These are phyloP conservation scores for Intellagama lesueurii DNA, from an alignment of 2,797 vertebrate genomes.

Conservation along the genomic window DNA sequence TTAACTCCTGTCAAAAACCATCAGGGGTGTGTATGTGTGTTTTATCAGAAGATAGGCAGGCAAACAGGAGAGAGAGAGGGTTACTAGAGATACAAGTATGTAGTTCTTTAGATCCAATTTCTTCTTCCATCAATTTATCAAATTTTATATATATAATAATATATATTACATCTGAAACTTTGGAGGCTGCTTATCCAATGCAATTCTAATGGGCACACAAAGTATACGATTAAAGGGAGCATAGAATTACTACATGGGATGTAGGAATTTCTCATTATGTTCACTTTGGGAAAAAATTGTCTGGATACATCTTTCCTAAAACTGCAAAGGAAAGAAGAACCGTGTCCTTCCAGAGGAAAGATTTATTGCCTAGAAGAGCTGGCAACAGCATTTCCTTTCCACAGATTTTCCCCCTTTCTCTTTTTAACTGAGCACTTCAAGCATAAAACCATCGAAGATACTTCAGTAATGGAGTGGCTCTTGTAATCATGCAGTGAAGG, in stretches of 20 bases:
- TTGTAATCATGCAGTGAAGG: conserved; percentile 16
- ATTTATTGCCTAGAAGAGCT: background rate
- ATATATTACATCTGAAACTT: background rate
- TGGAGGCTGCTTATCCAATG: background rate
- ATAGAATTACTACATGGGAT: background rate
- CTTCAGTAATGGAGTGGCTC: background rate
- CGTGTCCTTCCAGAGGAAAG: background rate
- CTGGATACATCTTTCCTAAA: background rate
- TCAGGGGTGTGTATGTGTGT: too few species aligned
- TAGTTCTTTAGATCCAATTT: too few species aligned
- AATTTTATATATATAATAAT: background rate
- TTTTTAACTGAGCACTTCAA: conserved; percentile 5
- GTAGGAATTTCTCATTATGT: background rate
- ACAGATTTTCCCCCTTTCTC: background rate
- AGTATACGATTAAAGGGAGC: background rate
- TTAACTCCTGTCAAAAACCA: too few species aligned
- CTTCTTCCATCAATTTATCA: too few species aligned
- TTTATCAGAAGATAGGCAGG: too few species aligned
- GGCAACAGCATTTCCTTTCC: conserved; percentile 7
- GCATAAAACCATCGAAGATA: background rate
- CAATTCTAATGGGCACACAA: background rate
- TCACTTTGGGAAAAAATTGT: background rate
- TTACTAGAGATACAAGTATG: too few species aligned
- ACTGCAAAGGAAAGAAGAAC: background rate
- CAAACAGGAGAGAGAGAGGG: too few species aligned